phyloP scores from a whole-genome alignment of 2,113 vertebrate genomes.

The Eulacestoma nigropectus region DNA sequence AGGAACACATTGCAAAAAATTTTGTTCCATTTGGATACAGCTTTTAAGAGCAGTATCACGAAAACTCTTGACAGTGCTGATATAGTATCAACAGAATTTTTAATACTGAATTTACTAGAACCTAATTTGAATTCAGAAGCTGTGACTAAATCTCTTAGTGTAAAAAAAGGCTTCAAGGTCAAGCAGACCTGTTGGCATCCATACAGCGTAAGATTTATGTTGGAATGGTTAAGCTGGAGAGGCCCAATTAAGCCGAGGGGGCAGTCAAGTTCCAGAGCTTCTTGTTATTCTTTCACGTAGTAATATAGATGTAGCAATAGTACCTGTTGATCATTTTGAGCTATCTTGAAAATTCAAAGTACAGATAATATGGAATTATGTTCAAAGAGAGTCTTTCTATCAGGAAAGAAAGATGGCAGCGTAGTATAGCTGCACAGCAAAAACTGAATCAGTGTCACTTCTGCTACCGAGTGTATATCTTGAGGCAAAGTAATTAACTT shows the following conservation, averaged over 20 bases:
- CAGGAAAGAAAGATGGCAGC: not conserved
- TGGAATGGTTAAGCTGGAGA: not conserved
- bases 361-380: not conserved
- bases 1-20: not conserved
- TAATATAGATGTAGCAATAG: not conserved
- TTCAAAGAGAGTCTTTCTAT: not conserved
- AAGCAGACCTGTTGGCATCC: not conserved
- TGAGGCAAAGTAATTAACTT: not conserved
- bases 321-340: not conserved
- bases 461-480: not conserved
- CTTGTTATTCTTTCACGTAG: not conserved
- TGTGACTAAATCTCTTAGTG: not conserved
- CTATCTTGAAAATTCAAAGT: not conserved
- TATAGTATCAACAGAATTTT: accelerated
- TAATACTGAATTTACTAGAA: not conserved
- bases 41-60: not conserved
- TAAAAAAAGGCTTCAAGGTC: not conserved
- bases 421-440: not conserved
- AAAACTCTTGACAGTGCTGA: not conserved
- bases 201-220: not conserved
- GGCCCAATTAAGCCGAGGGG: not conserved
- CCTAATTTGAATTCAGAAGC: not conserved
- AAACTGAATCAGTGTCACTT: not conserved
- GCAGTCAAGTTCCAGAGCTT: not conserved
- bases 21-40: not conserved